Evolutionary conservation across 2,797 vertebrate species (phyloP).

Genomic region (Muscicapa striata): DNA sequence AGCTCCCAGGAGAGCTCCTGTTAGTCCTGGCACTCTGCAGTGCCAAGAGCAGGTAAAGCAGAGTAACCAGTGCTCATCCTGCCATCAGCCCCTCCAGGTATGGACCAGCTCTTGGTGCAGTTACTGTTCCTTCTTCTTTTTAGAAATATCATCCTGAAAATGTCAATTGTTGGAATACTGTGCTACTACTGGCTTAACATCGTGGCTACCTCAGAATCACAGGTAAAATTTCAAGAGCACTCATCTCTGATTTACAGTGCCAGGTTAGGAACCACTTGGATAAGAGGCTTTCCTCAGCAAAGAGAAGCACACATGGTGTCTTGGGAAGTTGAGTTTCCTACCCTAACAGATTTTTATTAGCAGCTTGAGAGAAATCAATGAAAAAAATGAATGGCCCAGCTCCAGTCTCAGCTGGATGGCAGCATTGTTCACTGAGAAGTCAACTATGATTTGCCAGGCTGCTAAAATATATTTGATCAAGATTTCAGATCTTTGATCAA

Average conservation of each 20-base stretch:
- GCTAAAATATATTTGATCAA: neutral
- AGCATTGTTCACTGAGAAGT: neutral
- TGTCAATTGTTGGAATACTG: conserved; percentile 88
- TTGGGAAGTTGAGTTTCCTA: neutral
- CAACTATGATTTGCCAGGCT: neutral
- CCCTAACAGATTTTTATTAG: neutral
- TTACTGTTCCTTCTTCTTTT: conserved; percentile 31
- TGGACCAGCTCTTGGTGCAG: neutral
- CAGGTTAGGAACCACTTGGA: neutral
- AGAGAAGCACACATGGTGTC: neutral
- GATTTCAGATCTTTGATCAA: neutral
- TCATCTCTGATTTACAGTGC: neutral
- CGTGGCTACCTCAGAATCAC: conserved; percentile 63
- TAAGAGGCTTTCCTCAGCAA: neutral
- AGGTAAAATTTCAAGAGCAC: conserved; percentile 56
- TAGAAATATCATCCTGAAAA: conserved; percentile 90
- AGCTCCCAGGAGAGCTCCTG: neutral
- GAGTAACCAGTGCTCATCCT: neutral
- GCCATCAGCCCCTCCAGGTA: neutral
- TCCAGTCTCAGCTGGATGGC: neutral
- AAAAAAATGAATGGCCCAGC: neutral
- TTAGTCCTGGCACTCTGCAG: neutral
- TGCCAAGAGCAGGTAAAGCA: neutral
- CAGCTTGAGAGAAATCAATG: neutral
- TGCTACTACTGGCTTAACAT: conserved; percentile 91